These are phyloP conservation scores for Ophion ellenae DNA, from an alignment of 2,888 invertebrate species.

Conservation along the genomic window DNA sequence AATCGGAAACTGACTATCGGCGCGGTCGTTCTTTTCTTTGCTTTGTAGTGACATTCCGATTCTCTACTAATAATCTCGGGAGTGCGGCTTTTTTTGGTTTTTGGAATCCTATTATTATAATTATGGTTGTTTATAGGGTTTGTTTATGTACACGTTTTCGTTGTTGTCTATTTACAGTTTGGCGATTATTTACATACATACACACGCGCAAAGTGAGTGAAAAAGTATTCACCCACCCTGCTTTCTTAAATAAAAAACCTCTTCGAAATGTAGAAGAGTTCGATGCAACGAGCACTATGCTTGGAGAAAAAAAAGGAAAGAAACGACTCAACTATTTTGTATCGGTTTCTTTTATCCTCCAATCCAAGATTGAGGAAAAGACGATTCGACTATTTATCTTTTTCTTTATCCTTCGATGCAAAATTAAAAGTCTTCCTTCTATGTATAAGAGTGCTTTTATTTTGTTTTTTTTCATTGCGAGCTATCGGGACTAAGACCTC, in stretches of 20 bases:
- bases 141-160: constrained; percentile 35
- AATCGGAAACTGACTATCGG: background rate
- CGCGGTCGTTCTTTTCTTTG: background rate
- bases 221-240: no score
- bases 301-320: no score
- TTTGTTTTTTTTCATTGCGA: constrained; percentile 52
- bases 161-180: constrained; percentile 28
- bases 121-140: background rate
- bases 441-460: constrained; percentile 45
- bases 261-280: no score
- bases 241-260: no score
- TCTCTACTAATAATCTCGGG: background rate
- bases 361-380: no score
- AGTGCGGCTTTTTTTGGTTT: background rate
- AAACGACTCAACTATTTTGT: no score
- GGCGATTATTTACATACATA: background rate
- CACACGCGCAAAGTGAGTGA: background rate
- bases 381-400: no score
- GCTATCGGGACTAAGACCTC: constrained; percentile 72
- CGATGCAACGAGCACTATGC: no score
- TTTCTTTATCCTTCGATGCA: no score
- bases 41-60: constrained; percentile 7
- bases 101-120: constrained; percentile 1
- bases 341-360: no score
- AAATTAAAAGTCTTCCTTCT: background rate